Evolutionary conservation across 1,140 invertebrate genomes (phyloP), one percentile per base, ranked within the genome.

Genomic region (silkworm (Bombyx mori)): DNA sequence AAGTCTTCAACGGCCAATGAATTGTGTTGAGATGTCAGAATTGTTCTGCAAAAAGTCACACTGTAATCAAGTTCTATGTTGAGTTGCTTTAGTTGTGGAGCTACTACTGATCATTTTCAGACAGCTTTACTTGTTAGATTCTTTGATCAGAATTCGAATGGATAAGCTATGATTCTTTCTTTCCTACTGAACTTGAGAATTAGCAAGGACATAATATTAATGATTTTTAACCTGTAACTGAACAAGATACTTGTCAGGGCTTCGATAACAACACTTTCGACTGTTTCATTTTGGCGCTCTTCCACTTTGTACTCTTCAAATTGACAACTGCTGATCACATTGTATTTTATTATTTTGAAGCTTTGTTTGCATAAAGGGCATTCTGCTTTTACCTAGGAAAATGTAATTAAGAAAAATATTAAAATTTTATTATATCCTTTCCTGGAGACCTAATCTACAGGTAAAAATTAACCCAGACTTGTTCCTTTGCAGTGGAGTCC

Each of bases 301-400:
- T 88, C 82, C 56, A 96, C 91, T 73, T 92, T 89, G 77, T 97
- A 96, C 62, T 96, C 92, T 68, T 98, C 96, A 85, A 95, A 98
- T 70, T 97, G 94, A 63, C 93, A 90, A 77, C 94, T 93, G 1
- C 94, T 95, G 65, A 93, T 91, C 5, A 98, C 94, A 91, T 96
- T 98, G 78, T 98, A 95, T 65, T 98, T 95, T 44, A 98, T 98
- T 6, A 93, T 94, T 66, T 92, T 94, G 77, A 98, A 98, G 4
- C 91, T 90, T 74, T 97, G 94, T 71, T 98, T 98, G 85, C 97
- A 99, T 0, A 99, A 86, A 3, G 97, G 97, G 85, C 97, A 99
- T 75, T 96, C 96, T 10, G 96, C 91, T 85, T 98, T 98, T 8
- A 98, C 93, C 91, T 92, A 35, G 26, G 26, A 35, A 35, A 49